These are phyloP conservation scores for Cydia pomonella DNA, from an alignment of 1,140 invertebrate species.

Conservation along the genomic window DNA sequence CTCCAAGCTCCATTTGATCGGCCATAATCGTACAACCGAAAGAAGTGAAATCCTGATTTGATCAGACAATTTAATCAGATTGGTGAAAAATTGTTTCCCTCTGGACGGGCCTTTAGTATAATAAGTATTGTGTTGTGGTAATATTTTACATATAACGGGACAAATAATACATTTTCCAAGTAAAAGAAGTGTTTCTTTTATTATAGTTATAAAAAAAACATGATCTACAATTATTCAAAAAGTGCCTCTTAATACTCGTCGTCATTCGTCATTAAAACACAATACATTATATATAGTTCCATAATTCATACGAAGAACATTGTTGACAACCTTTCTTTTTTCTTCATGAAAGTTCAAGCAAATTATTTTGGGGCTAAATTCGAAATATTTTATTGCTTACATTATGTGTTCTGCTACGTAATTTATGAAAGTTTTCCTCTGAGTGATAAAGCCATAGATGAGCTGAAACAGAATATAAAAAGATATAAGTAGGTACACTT, in stretches of 20 bases:
- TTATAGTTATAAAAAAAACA: not conserved
- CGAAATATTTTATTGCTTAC: conserved; percentile 5
- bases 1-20: no score
- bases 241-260: not conserved
- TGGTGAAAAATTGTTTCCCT: no score
- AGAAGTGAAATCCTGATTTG: no score
- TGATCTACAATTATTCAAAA: not conserved
- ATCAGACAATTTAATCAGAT: no score
- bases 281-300: not conserved
- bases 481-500: no score
- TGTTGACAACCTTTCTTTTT: no score
- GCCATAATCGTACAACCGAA: no score
- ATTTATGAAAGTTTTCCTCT: conserved; percentile 14
- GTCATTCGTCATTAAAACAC: no score
- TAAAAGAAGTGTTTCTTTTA: not conserved
- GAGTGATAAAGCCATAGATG: conserved; percentile 10
- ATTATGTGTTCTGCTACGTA: conserved; percentile 19
- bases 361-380: no score
- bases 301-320: not conserved
- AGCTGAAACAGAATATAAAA: conserved; percentile 22
- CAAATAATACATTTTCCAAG: not conserved
- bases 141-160: not conserved
- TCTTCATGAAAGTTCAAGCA: no score
- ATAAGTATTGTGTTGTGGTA: no score
- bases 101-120: no score